Evolutionary conservation across 1,140 invertebrate species (phyloP).

Genomic region (Ips nitidus): DNA sequence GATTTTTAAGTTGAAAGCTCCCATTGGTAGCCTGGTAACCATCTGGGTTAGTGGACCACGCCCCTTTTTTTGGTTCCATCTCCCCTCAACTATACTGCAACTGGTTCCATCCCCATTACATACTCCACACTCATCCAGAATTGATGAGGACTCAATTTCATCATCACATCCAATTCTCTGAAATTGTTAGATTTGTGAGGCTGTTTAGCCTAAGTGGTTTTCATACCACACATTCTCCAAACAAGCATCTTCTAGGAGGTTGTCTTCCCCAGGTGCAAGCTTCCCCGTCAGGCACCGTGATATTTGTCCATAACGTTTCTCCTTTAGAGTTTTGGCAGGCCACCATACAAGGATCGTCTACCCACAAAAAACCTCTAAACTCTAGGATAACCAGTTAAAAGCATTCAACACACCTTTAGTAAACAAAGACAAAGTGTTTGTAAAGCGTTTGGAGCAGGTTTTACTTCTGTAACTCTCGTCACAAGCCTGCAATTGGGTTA

Average conservation of each 20-base stretch:
- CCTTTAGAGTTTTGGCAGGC: slow-evolving; percentile 1
- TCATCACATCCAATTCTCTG: slow-evolving; percentile 15
- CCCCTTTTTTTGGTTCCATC: slow-evolving; percentile 9
- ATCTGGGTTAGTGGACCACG: slow-evolving; percentile 5
- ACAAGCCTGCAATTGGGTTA: too few relatives aligned
- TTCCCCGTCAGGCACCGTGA: slow-evolving; percentile 12
- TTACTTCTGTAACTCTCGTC: too few relatives aligned
- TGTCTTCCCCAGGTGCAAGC: slow-evolving; percentile 7
- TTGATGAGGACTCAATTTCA: slow-evolving; percentile 10
- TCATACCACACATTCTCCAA: slow-evolving; percentile 14
- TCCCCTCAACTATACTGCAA: slow-evolving; percentile 11
- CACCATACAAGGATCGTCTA: slow-evolving; percentile 13
- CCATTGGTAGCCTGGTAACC: slow-evolving; percentile 10
- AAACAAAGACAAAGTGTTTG: too few relatives aligned
- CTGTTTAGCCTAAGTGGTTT: background rate
- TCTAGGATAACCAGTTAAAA: background rate
- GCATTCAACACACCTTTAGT: too few relatives aligned
- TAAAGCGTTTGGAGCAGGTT: too few relatives aligned
- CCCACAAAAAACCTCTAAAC: background rate
- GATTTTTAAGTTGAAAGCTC: slow-evolving; percentile 15
- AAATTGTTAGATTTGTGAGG: background rate
- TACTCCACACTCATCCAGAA: slow-evolving; percentile 6
- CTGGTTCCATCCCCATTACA: slow-evolving; percentile 15
- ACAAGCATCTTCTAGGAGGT: slow-evolving; percentile 4
- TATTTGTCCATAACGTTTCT: slow-evolving; percentile 8